A percentile compares a stretch with the other conserved stretches of the same genome.
These are phyloP conservation scores for Apodemus sylvaticus DNA, from an alignment of 2,113 vertebrate species.

Conservation along the genomic window DNA sequence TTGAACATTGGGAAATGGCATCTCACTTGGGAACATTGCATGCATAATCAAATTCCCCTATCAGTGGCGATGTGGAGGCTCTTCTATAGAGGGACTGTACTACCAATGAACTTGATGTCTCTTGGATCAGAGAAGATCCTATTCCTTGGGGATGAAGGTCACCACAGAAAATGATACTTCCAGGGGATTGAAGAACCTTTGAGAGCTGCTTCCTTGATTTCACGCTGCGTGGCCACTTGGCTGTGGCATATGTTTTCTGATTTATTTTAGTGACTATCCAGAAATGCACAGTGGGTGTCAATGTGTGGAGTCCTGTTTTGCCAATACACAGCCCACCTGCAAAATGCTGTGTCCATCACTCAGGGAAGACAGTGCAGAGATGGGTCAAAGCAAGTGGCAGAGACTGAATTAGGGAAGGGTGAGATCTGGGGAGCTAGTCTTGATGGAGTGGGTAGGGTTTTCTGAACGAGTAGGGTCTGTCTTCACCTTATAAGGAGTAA, in stretches of 20 bases:
- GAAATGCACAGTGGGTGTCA: background rate
- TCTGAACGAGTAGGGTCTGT: background rate
- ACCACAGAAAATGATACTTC: background rate
- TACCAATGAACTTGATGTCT: background rate
- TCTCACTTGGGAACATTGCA: background rate
- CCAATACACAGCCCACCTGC: background rate
- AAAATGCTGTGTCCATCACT: background rate
- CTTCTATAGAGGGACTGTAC: background rate
- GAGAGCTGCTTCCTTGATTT: conserved; percentile 12
- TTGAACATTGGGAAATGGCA: background rate
- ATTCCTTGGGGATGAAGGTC: background rate
- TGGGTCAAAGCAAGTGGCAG: background rate
- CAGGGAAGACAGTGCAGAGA: background rate
- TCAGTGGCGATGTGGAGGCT: background rate
- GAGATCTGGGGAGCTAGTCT: background rate
- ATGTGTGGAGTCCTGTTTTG: background rate
- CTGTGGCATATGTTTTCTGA: conserved; percentile 27
- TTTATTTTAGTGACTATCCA: conserved; percentile 24
- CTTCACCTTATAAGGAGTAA: background rate
- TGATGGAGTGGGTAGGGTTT: background rate
- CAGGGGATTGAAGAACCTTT: background rate
- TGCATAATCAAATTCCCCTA: background rate
- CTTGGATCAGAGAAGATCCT: background rate
- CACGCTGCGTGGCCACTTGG: background rate
- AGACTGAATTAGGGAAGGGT: background rate